Base-by-base conservation (phyloP, 2,888 invertebrate genomes). In the Pollenia labialis region DNA sequence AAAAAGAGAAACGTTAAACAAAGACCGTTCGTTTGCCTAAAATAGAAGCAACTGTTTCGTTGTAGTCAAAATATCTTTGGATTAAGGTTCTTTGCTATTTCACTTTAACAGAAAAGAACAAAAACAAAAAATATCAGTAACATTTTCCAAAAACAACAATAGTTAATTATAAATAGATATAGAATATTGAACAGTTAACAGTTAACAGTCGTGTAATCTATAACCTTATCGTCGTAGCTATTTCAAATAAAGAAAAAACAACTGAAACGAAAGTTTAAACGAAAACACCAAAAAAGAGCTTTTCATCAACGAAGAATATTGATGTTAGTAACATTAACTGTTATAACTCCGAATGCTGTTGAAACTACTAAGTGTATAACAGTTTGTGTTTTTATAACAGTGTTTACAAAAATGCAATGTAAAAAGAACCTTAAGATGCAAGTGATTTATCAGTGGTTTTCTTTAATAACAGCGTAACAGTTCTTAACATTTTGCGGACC, bases 31-130 rank as follows among this genome's bases (percentile, higher is more conserved):
- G 60, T 62, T 74, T 50, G 18, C n/a, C 11, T 68, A 54, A 79
- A 74, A 60, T 12, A 12, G 40, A 54, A 58, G 52, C 74, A 69
- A 84, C 84, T 84, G 60, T 69, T 84, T 66, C 14, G 32, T 32
- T 48, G 56, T 64, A 50, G 52, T 58, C 7, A 48, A 48, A 50
- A 44, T 68, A 66, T 68, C 66, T 58, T 74, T 46, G 32, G 11
- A 54, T 32, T 18, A 68, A 68, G 48, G 50, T 69, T 54, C 42
- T 48, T 54, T 42, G 48, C 48, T 16, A 60, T 72, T 32, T 11
- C 12, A 2, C 8, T 44, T 46, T 7, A 54, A 64, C 44, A 48
- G 68, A 40, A 12, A 69, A 76, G 18, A 60, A 60, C 14, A 32
- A 81, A 16, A 69, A 62, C 40, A 46, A 69, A 58, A 32, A 23